Evolutionary conservation across 2,113 vertebrate genomes (phyloP).

Genomic region (Tylochromis polylepis): DNA sequence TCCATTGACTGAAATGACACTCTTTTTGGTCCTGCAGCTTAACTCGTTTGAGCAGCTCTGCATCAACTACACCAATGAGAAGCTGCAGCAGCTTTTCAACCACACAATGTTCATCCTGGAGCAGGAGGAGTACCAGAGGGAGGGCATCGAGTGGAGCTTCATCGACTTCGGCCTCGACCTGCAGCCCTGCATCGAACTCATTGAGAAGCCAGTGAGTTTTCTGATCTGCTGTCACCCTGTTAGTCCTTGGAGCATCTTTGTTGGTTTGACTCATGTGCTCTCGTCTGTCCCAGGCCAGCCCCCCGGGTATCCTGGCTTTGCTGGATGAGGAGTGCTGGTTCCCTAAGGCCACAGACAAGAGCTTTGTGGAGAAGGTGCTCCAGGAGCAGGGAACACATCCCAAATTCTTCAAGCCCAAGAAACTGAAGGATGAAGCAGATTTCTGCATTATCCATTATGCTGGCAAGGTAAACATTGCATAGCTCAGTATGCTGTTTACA

Average conservation of each 20-base stretch:
- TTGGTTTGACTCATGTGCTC: background rate
- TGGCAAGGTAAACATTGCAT: constrained; percentile 81
- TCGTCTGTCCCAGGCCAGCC: constrained; percentile 78
- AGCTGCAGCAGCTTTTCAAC: constrained; percentile 98
- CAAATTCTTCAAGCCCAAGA: constrained; percentile 97
- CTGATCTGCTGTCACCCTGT: background rate
- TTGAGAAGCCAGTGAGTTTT: constrained; percentile 87
- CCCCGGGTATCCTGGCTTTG: constrained; percentile 92
- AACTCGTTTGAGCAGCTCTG: constrained; percentile 98
- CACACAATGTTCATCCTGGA: constrained; percentile 99
- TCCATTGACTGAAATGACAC: background rate
- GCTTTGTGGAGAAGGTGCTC: constrained; percentile 95
- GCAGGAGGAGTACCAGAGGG: constrained; percentile 97
- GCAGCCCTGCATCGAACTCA: constrained; percentile 96
- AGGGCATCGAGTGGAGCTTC: constrained; percentile 99
- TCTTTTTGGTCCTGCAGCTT: no score
- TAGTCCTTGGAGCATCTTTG: background rate
- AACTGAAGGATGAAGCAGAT: constrained; percentile 96
- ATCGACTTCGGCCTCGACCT: constrained; percentile 97
- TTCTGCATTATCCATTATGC: constrained; percentile 98
- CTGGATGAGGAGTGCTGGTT: constrained; percentile 99
- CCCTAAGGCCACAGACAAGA: constrained; percentile 97
- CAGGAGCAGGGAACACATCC: constrained; percentile 94
- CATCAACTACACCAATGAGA: constrained; percentile 99
- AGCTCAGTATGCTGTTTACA: background rate